Conservation (phyloP, 2,797 vertebrate genomes). For the Onychomys torridus region DNA sequence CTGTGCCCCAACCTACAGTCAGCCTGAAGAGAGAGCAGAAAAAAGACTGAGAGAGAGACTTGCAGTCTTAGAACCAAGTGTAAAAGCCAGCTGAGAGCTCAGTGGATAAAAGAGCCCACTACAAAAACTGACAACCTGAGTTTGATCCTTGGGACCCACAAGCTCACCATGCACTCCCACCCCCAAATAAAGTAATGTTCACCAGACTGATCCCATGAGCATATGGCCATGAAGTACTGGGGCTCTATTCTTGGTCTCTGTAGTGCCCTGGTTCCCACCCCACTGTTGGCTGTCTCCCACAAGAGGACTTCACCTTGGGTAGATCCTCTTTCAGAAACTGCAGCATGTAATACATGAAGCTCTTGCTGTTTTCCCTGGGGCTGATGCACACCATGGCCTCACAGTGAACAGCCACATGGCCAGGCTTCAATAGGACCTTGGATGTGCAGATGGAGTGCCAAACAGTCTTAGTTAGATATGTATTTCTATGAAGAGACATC, state of each 20-base stretch:
- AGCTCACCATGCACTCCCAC: no score
- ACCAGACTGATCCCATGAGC: background rate
- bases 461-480: no score
- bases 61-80: background rate
- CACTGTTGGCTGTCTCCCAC: background rate
- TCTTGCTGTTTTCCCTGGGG: slow-evolving; percentile 97
- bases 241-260: background rate
- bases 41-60: background rate
- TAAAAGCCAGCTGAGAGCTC: background rate
- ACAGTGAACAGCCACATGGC: slow-evolving; percentile 96
- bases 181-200: background rate
- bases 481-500: no score
- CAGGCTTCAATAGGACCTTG: slow-evolving; percentile 96
- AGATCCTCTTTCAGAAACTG: slow-evolving; percentile 96
- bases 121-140: background rate
- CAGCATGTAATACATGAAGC: slow-evolving; percentile 99
- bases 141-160: background rate
- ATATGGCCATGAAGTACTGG: background rate
- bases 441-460: slow-evolving; percentile 97
- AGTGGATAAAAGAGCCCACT: background rate
- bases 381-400: slow-evolving; percentile 98
- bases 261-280: background rate
- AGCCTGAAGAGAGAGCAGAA: background rate
- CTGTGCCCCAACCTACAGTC: no score
- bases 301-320: slow-evolving; percentile 91